Conservation (phyloP, 2,113 vertebrate species). For the Probosciger aterrimus region DNA sequence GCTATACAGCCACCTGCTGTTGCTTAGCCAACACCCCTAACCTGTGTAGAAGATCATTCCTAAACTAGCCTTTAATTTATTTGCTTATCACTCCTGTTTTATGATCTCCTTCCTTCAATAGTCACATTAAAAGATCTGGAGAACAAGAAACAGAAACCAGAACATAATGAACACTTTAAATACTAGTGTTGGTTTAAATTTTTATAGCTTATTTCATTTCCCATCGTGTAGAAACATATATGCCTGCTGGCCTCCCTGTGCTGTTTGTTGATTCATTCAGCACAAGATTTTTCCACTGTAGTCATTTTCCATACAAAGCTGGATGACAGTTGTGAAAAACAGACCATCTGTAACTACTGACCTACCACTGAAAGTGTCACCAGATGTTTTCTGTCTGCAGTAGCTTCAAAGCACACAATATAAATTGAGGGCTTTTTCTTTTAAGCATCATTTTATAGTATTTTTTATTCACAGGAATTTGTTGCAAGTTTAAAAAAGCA, state of each 20-base stretch:
- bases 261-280: constrained; percentile 21
- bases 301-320: constrained; percentile 1
- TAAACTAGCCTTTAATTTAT: background rate
- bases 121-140: background rate
- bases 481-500: background rate
- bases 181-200: background rate
- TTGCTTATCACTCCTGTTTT: background rate
- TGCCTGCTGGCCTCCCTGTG: background rate
- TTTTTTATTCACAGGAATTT: background rate
- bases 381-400: constrained; percentile 55
- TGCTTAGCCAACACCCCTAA: background rate
- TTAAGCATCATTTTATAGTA: background rate
- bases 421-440: background rate
- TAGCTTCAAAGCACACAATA: background rate
- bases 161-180: background rate
- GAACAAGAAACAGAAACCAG: background rate
- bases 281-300: constrained; percentile 42
- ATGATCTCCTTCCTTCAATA: background rate
- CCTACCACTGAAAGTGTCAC: constrained; percentile 41
- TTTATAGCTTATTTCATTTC: constrained; percentile 20
- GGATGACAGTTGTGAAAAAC: constrained; percentile 45
- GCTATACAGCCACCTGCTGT: background rate
- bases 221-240: background rate
- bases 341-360: constrained; percentile 56
- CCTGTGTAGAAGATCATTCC: background rate